Conservation (phyloP, 2,113 vertebrate species). For the Choloepus hoffmanni region DNA sequence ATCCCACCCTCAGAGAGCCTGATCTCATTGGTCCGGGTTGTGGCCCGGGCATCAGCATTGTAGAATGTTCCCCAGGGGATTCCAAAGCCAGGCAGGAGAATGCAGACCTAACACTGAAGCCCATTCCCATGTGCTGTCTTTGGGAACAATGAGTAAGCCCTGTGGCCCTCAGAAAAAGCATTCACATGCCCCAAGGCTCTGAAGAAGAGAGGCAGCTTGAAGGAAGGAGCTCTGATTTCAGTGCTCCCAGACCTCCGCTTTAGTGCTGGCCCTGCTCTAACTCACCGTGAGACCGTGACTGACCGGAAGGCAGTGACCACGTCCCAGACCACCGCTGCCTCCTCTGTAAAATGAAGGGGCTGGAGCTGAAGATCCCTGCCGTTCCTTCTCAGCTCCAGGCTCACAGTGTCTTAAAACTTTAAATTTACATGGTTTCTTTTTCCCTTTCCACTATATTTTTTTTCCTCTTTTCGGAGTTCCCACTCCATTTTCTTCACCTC, state of each 20-base stretch:
- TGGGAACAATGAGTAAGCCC: not conserved
- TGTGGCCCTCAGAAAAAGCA: not conserved
- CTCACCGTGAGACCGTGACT: not conserved
- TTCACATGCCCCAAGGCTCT: not conserved
- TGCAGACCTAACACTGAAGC: not conserved
- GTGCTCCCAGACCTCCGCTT: not conserved
- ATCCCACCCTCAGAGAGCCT: not conserved
- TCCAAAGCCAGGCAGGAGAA: not conserved
- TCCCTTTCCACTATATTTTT: not conserved
- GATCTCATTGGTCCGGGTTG: not conserved
- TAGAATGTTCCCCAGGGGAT: not conserved
- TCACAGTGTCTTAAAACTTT: not conserved
- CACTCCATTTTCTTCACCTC: not conserved
- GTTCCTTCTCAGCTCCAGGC: not conserved
- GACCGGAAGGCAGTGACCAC: not conserved
- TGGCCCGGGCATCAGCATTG: not conserved
- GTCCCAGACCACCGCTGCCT: not conserved
- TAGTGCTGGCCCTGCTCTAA: not conserved
- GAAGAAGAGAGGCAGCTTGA: not conserved
- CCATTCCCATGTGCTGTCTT: not conserved
- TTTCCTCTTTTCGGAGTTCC: not conserved
- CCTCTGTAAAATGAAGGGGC: not conserved
- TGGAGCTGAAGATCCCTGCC: not conserved
- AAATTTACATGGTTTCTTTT: not conserved
- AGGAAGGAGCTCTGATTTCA: accelerated